Base-by-base conservation (phyloP, 2,888 invertebrate species). In the Galerucella calmariensis region DNA sequence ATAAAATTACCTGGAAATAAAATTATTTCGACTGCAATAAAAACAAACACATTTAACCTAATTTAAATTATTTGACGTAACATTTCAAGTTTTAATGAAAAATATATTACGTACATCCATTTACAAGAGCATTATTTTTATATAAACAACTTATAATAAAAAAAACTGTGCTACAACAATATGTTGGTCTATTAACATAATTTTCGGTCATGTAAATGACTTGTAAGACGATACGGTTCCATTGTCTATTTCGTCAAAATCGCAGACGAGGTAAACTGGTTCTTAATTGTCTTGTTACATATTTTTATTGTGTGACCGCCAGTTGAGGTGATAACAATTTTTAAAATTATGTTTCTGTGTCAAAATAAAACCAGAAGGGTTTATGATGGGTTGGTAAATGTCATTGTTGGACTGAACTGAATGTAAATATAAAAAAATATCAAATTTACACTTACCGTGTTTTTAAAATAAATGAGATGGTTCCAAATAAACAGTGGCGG, bases 181-280 rank as follows among this genome's bases (percentile, higher is more conserved):
- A 65, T 65, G 63, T 65, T 65, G 63, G 12, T 65, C 63, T 65
- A 65, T 65, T 65, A 65, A 65, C 63, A 65, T 65, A 11, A 46
- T 65, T 65, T 65, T 65, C 63, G 63, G 63, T 46, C 41, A 65
- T 65, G 63, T 65, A 27, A 65, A 65, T 65, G 24, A 65, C 46
- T 46, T 65, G 63, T 65, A 65, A 65, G 63, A 65, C 63, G 16
- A 65, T 65, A 65, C n/a, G 20, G 20, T 65, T 65, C 46, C 46
- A 65, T 65, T 46, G n/a, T n/a, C n/a, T n/a, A n/a, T n/a, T n/a
- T n/a, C n/a, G n/a, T n/a, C n/a, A n/a, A n/a, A n/a, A n/a, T 53
- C 58, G 12, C 69, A 68, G 53, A 66, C 72, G 75, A 76, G 76
- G 76, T 66, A 59, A 76, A 74, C 76, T 35, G 74, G 73, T 76